Base-by-base conservation (phyloP, 2,113 vertebrate species). In the Tricholaema leucomelas region DNA sequence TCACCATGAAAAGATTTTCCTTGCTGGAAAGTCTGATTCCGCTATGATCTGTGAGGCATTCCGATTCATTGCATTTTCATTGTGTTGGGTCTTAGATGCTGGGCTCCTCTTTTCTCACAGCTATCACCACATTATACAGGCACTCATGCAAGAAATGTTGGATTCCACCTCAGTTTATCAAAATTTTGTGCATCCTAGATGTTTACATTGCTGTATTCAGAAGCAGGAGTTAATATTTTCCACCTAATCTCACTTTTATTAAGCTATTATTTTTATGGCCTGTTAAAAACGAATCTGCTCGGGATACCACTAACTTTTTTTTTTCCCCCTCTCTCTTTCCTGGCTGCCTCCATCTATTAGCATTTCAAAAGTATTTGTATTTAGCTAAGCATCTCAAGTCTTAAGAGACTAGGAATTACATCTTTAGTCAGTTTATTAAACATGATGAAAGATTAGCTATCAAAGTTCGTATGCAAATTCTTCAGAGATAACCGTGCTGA, bases 1-100 rank as follows among this genome's bases (percentile, higher is more conserved):
- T 99, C 98, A 97, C 98, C 99, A 98, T 99, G 99, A 99, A 99
- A 99, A 99, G 99, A 99, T 99, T 99, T 99, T 99, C 98, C 99
- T 99, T 98, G 98, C 98, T 99, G 99, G 99, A 99, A 99, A 99
- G 99, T 99, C 98, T 98, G 98, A 99, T 99, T 99, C 98, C 96
- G 95, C 99, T 99, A 98, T 99, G 99, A 99, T 99, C 99, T 98
- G 98, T 98, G 98, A 99, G 98, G 98, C 99, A 99, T 99, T 99
- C 99, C 98, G 98, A 99, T 98, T 98, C 98, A 98, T 98, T 98
- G 98, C 98, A 98, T 99, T 99, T 98, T 98, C 98, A 99, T 99
- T 99, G 99, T 99, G 98, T 97, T 96, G 97, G 97, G 97, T 98
- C 98, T 99, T 97, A 98, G 98, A 99, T 98, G 98, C 97, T 91